These are phyloP conservation scores for Cryptomyrus ogoouensis DNA, from an alignment of 2,113 vertebrate genomes.

Conservation along the genomic window DNA sequence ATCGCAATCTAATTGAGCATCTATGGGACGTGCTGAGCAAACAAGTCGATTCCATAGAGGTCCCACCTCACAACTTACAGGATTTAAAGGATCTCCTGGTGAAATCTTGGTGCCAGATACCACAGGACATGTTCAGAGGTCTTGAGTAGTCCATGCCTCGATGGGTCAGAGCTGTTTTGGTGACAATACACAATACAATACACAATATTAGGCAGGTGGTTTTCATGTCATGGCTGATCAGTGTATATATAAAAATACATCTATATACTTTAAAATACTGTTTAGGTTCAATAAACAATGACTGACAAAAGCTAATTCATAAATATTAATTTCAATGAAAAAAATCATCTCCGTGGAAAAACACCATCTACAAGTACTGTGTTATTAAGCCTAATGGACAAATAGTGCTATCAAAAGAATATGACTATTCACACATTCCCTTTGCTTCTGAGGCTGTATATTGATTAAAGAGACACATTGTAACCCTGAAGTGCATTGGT, in stretches of 20 bases:
- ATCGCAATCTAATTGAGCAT: too few species aligned
- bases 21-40: too few species aligned
- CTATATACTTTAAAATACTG: not conserved
- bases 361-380: not conserved
- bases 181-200: too few species aligned
- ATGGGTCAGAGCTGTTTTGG: too few species aligned
- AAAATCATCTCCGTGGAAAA: not conserved
- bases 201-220: too few species aligned
- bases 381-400: not conserved
- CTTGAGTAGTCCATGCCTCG: not conserved
- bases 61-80: not conserved
- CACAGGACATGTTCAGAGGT: not conserved
- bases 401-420: not conserved
- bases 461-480: not conserved
- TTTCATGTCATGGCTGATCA: too few species aligned
- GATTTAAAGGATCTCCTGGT: not conserved
- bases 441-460: not conserved
- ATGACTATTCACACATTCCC: not conserved
- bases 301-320: not conserved
- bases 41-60: not conserved
- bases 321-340: not conserved
- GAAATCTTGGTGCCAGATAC: not conserved
- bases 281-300: not conserved
- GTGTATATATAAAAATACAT: not conserved
- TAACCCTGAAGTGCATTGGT: not conserved